Evolutionary conservation across 2,797 vertebrate genomes (phyloP), one percentile per base, ranked within the genome.

Genomic region (Liparis tanakae): DNA sequence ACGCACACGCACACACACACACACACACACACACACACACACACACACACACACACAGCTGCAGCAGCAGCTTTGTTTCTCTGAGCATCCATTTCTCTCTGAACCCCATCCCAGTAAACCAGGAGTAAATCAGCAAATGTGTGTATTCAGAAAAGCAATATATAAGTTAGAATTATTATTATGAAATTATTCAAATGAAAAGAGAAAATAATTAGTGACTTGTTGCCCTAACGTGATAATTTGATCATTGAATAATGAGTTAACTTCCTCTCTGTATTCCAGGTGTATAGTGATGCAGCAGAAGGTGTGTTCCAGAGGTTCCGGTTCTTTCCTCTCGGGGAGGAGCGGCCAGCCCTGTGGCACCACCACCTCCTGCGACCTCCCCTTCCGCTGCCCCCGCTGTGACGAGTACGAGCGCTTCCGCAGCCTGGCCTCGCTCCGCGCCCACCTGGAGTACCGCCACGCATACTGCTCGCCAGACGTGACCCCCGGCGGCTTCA

Each of bases 391-490:
- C 63, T 95, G 94, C 75, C 93, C 92, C 1, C 89, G 88, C 60
- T 95, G 94, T 17, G 92, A 92, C 1, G 93, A 94, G 22, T 88
- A 83, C 13, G 87, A 92, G 76, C 88, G 90, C 9, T 94, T 94
- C 68, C 73, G 70, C 60, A 92, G 91, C 74, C 75, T 94, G 82
- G 86, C 89, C 7, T 91, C 93, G 0, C 92, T 94, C 1, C 88
- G 90, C 5, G 67, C 89, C 1, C 93, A 94, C 80, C 89, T 94
- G 48, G 93, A 94, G 70, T 78, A 85, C 81, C 89, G 73, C 13
- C 93, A 94, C 86, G 74, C 87, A 0, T 91, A 91, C 74, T 93
- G 90, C 70, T 94, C 95, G 12, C 90, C 93, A 8, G 95, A 92
- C 74, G 68, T 58, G 10, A 66, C 18, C 57, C 13, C 74, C 13